Evolutionary conservation across 2,888 invertebrate genomes (phyloP).

Genomic region (Callyntrura sp.): DNA sequence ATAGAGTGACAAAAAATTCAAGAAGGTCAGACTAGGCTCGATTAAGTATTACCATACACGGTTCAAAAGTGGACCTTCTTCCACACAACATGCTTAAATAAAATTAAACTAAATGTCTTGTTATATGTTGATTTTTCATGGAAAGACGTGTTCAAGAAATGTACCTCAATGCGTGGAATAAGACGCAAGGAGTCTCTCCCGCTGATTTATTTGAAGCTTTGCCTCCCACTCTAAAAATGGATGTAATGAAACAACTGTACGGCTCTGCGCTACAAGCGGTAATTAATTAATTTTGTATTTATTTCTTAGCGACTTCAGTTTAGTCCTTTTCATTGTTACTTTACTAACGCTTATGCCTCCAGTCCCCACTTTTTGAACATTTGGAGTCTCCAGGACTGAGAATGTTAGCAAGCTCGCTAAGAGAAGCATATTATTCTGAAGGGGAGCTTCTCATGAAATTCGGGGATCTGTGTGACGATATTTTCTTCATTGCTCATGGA

Average conservation of each 20-base stretch:
- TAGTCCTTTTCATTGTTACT: too few relatives aligned
- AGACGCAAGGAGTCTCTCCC: constrained; percentile 78
- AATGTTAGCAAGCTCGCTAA: constrained; percentile 77
- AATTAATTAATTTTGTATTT: too few relatives aligned
- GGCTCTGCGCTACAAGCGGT: constrained; percentile 47
- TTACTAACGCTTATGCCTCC: too few relatives aligned
- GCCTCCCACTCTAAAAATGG: constrained; percentile 81
- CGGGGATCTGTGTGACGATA: constrained; percentile 81
- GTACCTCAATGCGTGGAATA: constrained; percentile 82
- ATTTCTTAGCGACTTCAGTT: too few relatives aligned
- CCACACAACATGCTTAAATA: too few relatives aligned
- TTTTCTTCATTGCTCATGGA: constrained; percentile 82
- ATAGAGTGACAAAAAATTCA: constrained; percentile 69
- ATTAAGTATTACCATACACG: too few relatives aligned
- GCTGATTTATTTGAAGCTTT: constrained; percentile 78
- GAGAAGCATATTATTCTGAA: constrained; percentile 81
- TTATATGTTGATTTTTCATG: too few relatives aligned
- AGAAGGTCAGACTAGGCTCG: too few relatives aligned
- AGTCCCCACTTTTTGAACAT: constrained; percentile 70
- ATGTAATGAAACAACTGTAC: constrained; percentile 82
- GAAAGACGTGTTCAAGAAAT: constrained; percentile 80
- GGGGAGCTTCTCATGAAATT: constrained; percentile 82
- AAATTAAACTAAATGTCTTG: too few relatives aligned
- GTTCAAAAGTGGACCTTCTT: too few relatives aligned
- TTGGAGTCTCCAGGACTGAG: constrained; percentile 80